Base-by-base conservation (phyloP, 2,113 vertebrate species). In the Pampusana beccarii region DNA sequence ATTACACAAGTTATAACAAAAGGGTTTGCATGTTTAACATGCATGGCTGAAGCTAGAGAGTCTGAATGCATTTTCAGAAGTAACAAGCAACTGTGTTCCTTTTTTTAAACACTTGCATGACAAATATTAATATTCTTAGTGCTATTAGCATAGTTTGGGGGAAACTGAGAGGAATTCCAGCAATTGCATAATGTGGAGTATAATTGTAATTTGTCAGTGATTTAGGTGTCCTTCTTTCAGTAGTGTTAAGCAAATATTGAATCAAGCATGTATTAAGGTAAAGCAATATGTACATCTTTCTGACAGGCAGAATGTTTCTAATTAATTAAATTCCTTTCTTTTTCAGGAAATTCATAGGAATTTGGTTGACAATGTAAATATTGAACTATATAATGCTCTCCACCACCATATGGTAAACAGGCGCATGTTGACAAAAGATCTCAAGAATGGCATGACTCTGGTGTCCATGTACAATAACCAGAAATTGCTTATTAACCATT, bases 391-490 rank as follows among this genome's bases (percentile, higher is more conserved):
- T 92, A 99, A 99, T 50, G 98, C 99, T 90, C 98, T 99, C 61
- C 99, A 99, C 80, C 99, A 99, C 91, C 99, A 99, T 93, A 99
- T 99, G 99, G 96, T 98, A 86, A 98, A 99, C 96, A 99, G 98
- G 73, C 99, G 99, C 34, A 96, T 99, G 96, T 65, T 99, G 86
- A 99, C 99, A 74, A 99, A 99, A 98, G 99, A 99, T 96, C 97
- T 99, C 64, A 99, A 98, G 97, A 98, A 99, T 78, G 99, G 99
- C 88, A 95, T 99, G 97, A 97, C 95, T 16, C 40, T 99, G 62
- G 96, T 95, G 38, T 99, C 99, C 10, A 99, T 99, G 99, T 99
- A 99, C 94, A 98, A 99, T 64, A 98, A 98, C 69, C 98, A 99
- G 69, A 98, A 97, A 24, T 98, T 99, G 72, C 94, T 98, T 48